These are phyloP conservation scores for Psittacula cyanocephala DNA, from an alignment of 2,113 vertebrate genomes.

Conservation along the genomic window DNA sequence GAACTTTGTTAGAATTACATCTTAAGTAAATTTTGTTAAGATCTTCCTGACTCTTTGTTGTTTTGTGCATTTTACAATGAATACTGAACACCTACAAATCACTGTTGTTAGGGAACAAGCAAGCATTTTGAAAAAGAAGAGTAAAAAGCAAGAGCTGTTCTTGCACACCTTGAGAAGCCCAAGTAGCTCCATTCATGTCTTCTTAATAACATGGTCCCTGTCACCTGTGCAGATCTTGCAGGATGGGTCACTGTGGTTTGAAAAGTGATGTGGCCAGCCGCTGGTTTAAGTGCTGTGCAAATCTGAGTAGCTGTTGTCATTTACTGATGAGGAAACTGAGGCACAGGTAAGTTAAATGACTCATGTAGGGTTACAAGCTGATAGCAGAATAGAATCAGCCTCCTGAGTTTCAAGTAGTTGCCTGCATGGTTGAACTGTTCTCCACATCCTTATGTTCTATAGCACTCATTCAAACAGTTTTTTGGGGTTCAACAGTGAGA, in stretches of 20 bases:
- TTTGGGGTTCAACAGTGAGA: neutral
- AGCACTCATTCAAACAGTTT: neutral
- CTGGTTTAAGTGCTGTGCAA: neutral
- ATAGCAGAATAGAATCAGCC: neutral
- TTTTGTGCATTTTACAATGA: neutral
- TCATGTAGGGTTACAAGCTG: neutral
- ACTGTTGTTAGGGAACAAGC: neutral
- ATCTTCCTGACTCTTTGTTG: neutral
- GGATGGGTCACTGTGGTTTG: neutral
- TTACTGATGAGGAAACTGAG: neutral
- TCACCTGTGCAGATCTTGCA: neutral
- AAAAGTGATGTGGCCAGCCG: neutral
- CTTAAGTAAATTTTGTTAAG: constrained; percentile 22
- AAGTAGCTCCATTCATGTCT: neutral
- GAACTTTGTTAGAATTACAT: constrained; percentile 42
- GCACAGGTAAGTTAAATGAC: neutral
- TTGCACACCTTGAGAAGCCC: neutral
- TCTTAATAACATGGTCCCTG: neutral
- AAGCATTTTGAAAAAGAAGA: neutral
- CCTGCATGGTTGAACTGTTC: fast-evolving
- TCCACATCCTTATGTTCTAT: neutral
- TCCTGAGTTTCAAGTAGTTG: neutral
- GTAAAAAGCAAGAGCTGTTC: neutral
- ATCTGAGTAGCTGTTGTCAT: neutral
- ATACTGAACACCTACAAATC: neutral